A percentile compares a stretch with the other conserved stretches of the same genome.
Conservation (phyloP, 2,797 vertebrate species). For the Spinus olivaceus region DNA sequence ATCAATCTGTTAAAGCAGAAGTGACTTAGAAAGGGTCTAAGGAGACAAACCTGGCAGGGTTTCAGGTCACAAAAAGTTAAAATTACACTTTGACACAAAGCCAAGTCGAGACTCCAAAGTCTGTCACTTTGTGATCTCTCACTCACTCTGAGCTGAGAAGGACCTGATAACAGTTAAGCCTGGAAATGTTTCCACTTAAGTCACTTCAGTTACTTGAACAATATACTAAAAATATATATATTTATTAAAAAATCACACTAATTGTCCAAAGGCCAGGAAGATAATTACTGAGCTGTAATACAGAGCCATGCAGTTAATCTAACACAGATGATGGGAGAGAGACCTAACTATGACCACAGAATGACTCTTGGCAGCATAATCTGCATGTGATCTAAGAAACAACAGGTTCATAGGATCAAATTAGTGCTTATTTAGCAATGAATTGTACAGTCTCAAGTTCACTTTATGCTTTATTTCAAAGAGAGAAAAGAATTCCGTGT, state of each 20-base stretch:
- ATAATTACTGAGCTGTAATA: not conserved
- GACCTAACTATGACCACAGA: not conserved
- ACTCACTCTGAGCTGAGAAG: not conserved
- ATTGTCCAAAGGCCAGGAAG: not conserved
- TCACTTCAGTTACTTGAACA: not conserved
- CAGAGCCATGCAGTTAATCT: not conserved
- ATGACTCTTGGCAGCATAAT: not conserved
- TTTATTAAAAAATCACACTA: not conserved
- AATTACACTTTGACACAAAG: not conserved
- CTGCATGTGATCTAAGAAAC: not conserved
- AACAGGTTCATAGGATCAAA: not conserved
- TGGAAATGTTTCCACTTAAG: not conserved
- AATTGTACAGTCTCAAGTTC: not conserved
- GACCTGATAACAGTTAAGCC: not conserved
- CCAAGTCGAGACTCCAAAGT: not conserved
- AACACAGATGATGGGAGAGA: not conserved
- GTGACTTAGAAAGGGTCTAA: not conserved
- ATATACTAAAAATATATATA: not conserved
- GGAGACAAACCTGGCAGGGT: not conserved
- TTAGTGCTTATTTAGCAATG: not conserved
- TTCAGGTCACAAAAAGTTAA: constrained; percentile 24
- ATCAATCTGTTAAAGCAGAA: not conserved
- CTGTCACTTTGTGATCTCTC: not conserved
- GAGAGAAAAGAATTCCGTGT: not conserved
- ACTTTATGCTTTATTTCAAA: not conserved